A percentile compares a stretch with the other conserved stretches of the same genome.
phyloP scores from a whole-genome alignment of 1,140 invertebrate genomes.

The Formica exsecta region DNA sequence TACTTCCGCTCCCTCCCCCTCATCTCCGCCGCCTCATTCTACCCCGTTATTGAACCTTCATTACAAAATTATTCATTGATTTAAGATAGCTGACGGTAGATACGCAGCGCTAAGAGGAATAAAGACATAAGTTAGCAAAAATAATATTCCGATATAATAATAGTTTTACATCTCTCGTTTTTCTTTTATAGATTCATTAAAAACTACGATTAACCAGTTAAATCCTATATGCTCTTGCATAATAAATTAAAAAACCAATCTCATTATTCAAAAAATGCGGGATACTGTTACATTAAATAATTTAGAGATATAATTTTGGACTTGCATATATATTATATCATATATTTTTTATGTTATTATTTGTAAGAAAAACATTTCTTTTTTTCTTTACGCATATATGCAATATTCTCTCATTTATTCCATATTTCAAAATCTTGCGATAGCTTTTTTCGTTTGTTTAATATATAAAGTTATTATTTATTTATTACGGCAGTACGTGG shows the following conservation, averaged over 20 bases:
- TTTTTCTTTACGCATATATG: background rate
- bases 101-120: conserved; percentile 21
- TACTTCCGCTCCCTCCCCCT: background rate
- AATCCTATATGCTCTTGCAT: background rate
- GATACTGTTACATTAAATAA: background rate
- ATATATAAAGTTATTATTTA: conserved; percentile 38
- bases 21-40: background rate
- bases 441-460: background rate
- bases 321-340: background rate
- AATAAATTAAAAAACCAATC: background rate
- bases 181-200: background rate
- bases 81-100: conserved; percentile 36
- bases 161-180: background rate
- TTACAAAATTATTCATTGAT: conserved; percentile 64
- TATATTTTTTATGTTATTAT: background rate
- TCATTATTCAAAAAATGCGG: background rate
- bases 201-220: background rate
- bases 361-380: too few relatives aligned
- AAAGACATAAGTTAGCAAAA: conserved; percentile 12
- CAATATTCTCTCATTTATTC: background rate
- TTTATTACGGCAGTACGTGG: conserved; percentile 25
- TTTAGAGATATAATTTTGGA: background rate
- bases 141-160: conserved; percentile 17
- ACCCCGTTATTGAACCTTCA: conserved; percentile 53
- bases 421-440: conserved; percentile 25